Evolutionary conservation across 2,113 vertebrate species (phyloP).

Genomic region (Erythrolamprus reginae): DNA sequence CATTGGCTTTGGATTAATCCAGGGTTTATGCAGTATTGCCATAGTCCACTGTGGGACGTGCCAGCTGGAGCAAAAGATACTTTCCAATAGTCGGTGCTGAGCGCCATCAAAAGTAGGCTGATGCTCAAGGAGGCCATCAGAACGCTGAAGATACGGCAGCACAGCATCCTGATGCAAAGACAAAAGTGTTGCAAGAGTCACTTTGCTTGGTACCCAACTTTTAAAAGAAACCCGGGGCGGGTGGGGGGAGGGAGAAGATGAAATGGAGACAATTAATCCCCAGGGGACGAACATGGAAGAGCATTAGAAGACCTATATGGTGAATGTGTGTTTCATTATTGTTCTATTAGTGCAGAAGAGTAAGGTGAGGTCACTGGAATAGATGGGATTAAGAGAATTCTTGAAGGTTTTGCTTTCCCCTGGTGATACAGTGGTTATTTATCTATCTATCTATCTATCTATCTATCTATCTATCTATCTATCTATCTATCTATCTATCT

Average conservation of each 20-base stretch:
- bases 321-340: background rate
- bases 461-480: no score
- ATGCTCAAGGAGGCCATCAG: background rate
- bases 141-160: background rate
- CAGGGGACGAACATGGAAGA: background rate
- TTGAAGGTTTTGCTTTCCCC: background rate
- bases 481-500: no score
- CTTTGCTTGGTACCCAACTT: background rate
- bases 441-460: no score
- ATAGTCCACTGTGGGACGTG: background rate
- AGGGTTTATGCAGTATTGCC: background rate
- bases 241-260: background rate
- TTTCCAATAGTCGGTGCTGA: slow-evolving; percentile 9
- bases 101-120: background rate
- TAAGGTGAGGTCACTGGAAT: background rate
- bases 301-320: background rate
- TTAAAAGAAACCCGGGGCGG: background rate
- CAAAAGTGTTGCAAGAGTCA: background rate
- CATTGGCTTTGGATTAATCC: background rate
- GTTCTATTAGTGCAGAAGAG: background rate
- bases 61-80: background rate
- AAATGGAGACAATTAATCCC: background rate
- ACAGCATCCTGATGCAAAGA: background rate
- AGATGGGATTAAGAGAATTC: background rate
- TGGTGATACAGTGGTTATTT: background rate